A percentile compares a stretch with the other conserved stretches of the same genome.
phyloP scores from a whole-genome alignment of 2,113 vertebrate genomes.

The Amblyornis subalaris region DNA sequence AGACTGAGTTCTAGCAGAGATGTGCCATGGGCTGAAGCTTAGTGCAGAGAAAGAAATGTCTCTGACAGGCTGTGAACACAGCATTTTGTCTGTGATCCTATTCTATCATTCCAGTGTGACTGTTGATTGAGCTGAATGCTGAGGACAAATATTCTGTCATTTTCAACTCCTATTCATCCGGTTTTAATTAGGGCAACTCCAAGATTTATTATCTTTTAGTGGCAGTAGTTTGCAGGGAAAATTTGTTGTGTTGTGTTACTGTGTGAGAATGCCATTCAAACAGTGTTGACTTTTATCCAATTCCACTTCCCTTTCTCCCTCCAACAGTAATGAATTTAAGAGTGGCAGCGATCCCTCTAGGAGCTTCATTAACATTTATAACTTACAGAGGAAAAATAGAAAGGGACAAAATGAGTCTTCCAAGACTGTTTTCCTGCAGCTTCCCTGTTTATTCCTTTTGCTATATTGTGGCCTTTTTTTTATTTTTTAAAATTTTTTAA shows the following conservation, averaged over 20 bases:
- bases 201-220: background rate
- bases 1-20: fast-evolving
- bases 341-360: background rate
- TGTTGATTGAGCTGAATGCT: background rate
- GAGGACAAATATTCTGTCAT: background rate
- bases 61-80: background rate
- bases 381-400: background rate
- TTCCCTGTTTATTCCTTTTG: background rate
- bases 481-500: background rate
- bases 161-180: background rate
- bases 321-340: background rate
- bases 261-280: background rate
- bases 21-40: background rate
- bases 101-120: background rate
- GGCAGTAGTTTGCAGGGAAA: background rate
- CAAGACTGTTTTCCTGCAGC: background rate
- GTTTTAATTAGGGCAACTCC: background rate
- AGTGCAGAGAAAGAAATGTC: background rate
- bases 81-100: background rate
- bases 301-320: background rate
- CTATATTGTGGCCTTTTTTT: background rate
- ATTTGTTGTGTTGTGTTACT: background rate
- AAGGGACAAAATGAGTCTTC: background rate
- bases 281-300: background rate
- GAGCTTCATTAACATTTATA: background rate